Evolutionary conservation across 2,113 vertebrate species (phyloP).

Genomic region (Glaucidium brasilianum): DNA sequence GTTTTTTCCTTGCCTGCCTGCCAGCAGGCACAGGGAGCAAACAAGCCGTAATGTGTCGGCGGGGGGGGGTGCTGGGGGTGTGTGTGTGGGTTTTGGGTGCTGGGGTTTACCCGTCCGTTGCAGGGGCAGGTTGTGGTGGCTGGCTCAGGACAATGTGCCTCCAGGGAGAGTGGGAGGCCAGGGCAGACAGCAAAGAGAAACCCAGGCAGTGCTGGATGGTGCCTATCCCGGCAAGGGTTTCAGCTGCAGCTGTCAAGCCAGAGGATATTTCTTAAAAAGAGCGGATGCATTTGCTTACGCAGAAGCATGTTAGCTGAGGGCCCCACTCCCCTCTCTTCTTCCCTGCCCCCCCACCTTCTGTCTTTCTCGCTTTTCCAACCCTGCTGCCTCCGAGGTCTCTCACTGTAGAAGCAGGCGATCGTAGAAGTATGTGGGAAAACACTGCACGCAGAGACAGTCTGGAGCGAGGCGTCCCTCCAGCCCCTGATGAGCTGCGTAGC

Average conservation of each 20-base stretch:
- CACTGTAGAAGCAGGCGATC: background rate
- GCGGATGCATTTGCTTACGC: background rate
- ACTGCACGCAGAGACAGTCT: background rate
- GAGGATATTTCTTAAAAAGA: background rate
- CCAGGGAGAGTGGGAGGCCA: background rate
- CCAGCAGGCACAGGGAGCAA: constrained; percentile 1
- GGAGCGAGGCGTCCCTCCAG: background rate
- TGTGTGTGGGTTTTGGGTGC: background rate
- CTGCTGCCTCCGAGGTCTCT: background rate
- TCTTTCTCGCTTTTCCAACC: background rate
- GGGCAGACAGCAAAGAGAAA: background rate
- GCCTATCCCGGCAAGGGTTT: background rate
- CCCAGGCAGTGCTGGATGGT: background rate
- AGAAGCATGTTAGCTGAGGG: background rate
- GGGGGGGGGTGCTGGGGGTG: background rate
- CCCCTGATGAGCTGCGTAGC: background rate
- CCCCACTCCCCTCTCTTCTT: background rate
- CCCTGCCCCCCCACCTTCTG: background rate
- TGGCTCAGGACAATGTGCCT: background rate
- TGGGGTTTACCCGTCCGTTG: background rate
- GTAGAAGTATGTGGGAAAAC: background rate
- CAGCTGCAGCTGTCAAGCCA: background rate
- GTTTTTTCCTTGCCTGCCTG: background rate
- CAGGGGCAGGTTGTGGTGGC: background rate
- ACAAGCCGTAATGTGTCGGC: background rate